Conservation (phyloP, 1,140 invertebrate genomes). For the Meteorus sp. region DNA sequence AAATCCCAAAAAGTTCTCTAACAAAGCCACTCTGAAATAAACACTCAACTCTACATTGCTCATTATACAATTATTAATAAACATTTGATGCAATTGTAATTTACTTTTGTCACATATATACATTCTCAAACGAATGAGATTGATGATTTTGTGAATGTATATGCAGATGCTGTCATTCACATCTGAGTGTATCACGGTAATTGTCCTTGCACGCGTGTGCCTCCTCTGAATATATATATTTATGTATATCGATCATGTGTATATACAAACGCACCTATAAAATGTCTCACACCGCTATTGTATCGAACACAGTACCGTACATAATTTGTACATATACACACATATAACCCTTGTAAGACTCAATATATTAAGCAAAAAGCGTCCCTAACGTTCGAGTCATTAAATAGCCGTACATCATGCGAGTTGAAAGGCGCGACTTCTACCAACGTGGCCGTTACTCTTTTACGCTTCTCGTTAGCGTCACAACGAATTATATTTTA, state of each 20-base stretch:
- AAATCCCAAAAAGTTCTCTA: no score
- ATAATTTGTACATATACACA: no score
- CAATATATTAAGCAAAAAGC: conserved; percentile 32
- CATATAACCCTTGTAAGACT: conserved; percentile 5
- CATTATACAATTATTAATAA: no score
- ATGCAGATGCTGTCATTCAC: conserved; percentile 15
- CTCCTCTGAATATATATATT: conserved; percentile 2
- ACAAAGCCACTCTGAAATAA: no score
- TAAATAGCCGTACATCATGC: conserved; percentile 47
- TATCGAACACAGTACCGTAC: no score
- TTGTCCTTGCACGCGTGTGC: conserved; percentile 9
- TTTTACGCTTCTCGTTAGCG: conserved; percentile 19
- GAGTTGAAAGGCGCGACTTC: conserved; percentile 25
- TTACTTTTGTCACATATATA: no score
- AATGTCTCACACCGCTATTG: background rate
- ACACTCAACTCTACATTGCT: no score
- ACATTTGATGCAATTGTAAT: no score
- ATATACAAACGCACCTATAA: background rate
- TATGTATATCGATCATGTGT: background rate
- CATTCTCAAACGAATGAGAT: conserved; percentile 18
- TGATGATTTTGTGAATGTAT: background rate
- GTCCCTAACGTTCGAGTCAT: conserved; percentile 39
- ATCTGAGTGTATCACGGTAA: conserved; percentile 12
- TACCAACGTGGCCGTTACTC: conserved; percentile 15
- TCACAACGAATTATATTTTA: conserved; percentile 1